Evolutionary conservation across 37 sponge, comb jelly and placozoan species (phyloP).

Genomic region (Oopsacas minuta): DNA sequence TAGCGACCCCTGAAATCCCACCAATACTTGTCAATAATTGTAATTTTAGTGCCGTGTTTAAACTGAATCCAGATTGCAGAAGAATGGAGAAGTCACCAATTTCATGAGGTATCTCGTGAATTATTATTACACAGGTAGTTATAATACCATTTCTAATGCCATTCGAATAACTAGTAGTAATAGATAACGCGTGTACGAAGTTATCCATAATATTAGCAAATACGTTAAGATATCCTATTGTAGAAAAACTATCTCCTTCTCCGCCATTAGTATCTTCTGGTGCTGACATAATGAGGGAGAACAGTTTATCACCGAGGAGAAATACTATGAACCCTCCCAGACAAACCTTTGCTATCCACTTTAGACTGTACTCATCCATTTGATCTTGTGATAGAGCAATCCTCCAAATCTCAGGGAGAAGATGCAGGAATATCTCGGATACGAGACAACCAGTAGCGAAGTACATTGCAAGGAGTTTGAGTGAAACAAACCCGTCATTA

Average conservation of each 20-base stretch:
- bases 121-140: background rate
- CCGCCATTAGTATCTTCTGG: background rate
- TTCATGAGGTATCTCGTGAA: background rate
- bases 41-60: background rate
- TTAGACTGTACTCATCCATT: background rate
- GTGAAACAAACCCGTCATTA: background rate
- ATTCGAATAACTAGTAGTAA: background rate
- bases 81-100: constrained; percentile 7
- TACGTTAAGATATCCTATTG: background rate
- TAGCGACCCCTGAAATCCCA: background rate
- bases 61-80: background rate
- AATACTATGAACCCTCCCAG: background rate
- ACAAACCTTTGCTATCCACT: background rate
- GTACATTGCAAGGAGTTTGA: constrained; percentile 9
- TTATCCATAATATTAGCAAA: constrained; percentile 13
- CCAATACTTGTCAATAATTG: background rate
- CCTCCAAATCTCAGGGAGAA: background rate
- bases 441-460: background rate
- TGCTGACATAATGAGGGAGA: background rate
- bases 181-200: background rate
- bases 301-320: background rate
- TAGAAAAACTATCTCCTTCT: background rate
- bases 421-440: constrained; percentile 1
- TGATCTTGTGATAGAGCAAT: background rate
- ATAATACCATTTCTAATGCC: background rate